Conservation (phyloP, 2,888 invertebrate genomes). For the Monoplex corrugatus region DNA sequence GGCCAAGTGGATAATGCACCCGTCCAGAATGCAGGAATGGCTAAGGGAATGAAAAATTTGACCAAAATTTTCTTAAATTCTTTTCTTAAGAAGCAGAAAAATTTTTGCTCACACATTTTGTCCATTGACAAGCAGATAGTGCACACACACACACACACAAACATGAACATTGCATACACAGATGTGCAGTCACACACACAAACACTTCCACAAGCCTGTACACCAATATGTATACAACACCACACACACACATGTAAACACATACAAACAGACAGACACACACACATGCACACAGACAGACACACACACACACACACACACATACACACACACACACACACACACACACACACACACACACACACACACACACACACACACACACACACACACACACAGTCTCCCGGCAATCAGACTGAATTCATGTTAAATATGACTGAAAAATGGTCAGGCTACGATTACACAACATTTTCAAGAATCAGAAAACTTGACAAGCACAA, state of each 20-base stretch:
- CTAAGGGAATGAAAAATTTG: too few species aligned
- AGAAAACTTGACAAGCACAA: too few species aligned
- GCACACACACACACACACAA: constrained; percentile 1
- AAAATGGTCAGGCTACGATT: too few species aligned
- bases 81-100: too few species aligned
- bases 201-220: not conserved
- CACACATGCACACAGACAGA: not conserved
- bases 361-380: constrained; percentile 2
- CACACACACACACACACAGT: not conserved
- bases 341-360: constrained; percentile 13
- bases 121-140: too few species aligned
- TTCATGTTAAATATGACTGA: too few species aligned
- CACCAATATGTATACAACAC: not conserved
- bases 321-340: constrained; percentile 13
- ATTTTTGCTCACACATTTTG: too few species aligned
- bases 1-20: too few species aligned
- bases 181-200: not conserved
- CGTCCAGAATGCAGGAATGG: too few species aligned
- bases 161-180: constrained; percentile 13
- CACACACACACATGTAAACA: not conserved
- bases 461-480: too few species aligned
- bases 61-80: too few species aligned
- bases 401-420: too few species aligned
- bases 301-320: not conserved
- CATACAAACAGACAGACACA: not conserved